phyloP scores from a whole-genome alignment of 2,888 invertebrate species.

The Taphrorychus bicolor region DNA sequence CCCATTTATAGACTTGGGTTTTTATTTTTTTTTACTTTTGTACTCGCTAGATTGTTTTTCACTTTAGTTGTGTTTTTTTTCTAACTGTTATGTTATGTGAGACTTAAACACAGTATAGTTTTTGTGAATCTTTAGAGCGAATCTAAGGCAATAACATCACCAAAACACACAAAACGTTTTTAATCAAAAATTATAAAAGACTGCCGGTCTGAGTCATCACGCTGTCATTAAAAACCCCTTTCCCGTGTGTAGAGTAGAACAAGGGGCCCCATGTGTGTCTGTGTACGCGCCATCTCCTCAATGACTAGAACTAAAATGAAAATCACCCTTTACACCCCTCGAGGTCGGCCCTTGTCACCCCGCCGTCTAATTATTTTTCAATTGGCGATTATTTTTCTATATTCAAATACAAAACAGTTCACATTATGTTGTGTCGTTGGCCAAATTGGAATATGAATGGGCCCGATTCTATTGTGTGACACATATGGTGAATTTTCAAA shows the following conservation, averaged over 20 bases:
- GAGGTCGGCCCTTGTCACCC: conserved; percentile 21
- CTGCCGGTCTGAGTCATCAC: conserved; percentile 42
- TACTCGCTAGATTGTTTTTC: too few species aligned
- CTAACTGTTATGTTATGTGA: too few species aligned
- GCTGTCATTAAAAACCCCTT: conserved; percentile 48
- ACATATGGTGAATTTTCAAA: too few species aligned
- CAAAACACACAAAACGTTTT: conserved; percentile 23
- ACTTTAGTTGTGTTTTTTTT: too few species aligned
- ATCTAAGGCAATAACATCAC: background rate
- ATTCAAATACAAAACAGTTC: conserved; percentile 17
- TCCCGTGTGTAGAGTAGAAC: conserved; percentile 41
- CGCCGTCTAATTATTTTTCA: conserved; percentile 44
- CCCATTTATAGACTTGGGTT: too few species aligned
- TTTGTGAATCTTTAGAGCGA: too few species aligned
- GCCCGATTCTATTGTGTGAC: too few species aligned
- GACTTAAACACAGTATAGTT: too few species aligned
- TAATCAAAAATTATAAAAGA: conserved; percentile 45
- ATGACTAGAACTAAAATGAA: conserved; percentile 45
- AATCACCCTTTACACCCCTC: conserved; percentile 41
- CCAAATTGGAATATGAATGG: too few species aligned
- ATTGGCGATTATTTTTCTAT: conserved; percentile 45
- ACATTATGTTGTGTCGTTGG: too few species aligned
- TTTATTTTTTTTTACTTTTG: too few species aligned
- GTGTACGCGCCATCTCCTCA: conserved; percentile 36
- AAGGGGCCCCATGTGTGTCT: conserved; percentile 44